Conservation (phyloP, 2,797 vertebrate genomes). For the Zalophus californianus region DNA sequence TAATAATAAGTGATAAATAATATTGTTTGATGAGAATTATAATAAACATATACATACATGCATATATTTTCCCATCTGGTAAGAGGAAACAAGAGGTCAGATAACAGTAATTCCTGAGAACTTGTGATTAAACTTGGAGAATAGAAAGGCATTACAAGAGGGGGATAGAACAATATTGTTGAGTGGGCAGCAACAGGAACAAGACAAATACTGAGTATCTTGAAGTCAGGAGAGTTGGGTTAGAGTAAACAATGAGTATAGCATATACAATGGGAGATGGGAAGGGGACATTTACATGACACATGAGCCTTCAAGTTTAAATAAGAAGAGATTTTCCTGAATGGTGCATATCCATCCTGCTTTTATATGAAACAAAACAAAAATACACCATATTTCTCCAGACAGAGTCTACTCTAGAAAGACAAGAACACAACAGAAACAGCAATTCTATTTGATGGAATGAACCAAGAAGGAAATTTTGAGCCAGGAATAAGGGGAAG, state of each 20-base stretch:
- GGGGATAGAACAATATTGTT: background rate
- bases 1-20: background rate
- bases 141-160: background rate
- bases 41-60: background rate
- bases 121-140: background rate
- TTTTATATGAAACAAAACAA: background rate
- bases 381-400: background rate
- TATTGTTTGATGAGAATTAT: background rate
- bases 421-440: background rate
- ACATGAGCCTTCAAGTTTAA: background rate
- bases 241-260: background rate
- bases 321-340: background rate
- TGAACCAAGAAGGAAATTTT: background rate
- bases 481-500: background rate
- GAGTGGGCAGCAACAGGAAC: background rate
- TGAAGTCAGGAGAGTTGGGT: background rate
- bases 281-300: background rate
- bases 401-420: background rate
- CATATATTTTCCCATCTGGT: background rate
- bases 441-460: background rate
- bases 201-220: background rate
- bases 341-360: background rate
- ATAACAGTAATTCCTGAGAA: background rate
- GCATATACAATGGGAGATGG: rapidly evolving
- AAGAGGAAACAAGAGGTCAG: background rate